phyloP scores from a whole-genome alignment of 2,888 invertebrate species.

The Scelioninae gen. 1 region DNA sequence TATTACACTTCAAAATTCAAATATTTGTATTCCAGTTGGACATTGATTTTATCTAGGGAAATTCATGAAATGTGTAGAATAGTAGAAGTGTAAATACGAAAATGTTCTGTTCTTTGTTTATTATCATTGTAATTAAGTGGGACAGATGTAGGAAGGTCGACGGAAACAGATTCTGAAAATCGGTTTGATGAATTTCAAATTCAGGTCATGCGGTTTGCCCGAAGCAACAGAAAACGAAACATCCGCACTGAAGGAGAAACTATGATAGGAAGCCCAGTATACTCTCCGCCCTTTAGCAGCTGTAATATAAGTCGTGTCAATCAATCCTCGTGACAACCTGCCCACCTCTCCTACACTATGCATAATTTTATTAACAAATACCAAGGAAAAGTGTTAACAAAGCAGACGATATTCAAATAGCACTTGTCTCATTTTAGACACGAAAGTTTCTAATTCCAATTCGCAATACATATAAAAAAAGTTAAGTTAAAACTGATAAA shows the following conservation, averaged over 20 bases:
- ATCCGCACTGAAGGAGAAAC: constrained; percentile 53
- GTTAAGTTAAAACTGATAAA: neutral
- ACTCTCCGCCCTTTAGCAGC: constrained; percentile 61
- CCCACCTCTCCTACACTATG: constrained; percentile 50
- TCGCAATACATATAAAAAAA: neutral
- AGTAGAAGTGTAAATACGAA: too few relatives aligned
- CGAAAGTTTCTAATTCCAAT: neutral
- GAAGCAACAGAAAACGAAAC: constrained; percentile 51
- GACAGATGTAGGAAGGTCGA: constrained; percentile 38
- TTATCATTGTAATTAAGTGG: constrained; percentile 47
- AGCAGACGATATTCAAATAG: neutral
- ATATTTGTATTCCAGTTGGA: too few relatives aligned
- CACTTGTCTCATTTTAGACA: constrained; percentile 5
- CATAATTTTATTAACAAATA: constrained; percentile 60
- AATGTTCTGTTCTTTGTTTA: neutral
- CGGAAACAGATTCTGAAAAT: constrained; percentile 47
- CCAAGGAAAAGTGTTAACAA: constrained; percentile 40
- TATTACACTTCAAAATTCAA: too few relatives aligned
- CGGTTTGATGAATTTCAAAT: constrained; percentile 56
- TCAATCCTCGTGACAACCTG: constrained; percentile 57
- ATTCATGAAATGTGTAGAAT: too few relatives aligned
- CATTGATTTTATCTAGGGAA: too few relatives aligned
- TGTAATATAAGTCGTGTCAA: constrained; percentile 60
- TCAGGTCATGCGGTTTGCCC: constrained; percentile 46
- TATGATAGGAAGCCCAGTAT: constrained; percentile 58